Evolutionary conservation across 2,113 vertebrate species (phyloP).

Genomic region (Lepisosteus oculatus): DNA sequence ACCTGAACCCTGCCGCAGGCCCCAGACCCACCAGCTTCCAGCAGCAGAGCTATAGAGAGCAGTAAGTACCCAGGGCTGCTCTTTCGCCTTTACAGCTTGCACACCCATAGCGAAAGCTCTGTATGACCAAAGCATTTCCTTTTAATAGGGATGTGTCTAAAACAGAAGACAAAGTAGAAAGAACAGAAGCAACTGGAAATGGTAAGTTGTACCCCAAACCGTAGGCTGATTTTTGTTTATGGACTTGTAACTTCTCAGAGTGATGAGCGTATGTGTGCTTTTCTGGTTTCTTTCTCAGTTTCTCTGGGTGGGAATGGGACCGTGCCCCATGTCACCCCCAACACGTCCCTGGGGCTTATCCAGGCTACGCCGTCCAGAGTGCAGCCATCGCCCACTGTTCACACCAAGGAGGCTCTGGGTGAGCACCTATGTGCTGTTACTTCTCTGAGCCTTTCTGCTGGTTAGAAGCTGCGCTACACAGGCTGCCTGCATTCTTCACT

Average conservation of each 20-base stretch:
- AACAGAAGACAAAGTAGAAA: not conserved
- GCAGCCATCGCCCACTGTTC: conserved; percentile 87
- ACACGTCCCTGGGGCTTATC: conserved; percentile 70
- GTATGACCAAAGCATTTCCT: too few species aligned
- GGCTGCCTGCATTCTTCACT: too few species aligned
- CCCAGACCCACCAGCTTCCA: conserved; percentile 3
- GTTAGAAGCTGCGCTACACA: too few species aligned
- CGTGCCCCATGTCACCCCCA: conserved; percentile 80
- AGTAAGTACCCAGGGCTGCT: conserved; percentile 12
- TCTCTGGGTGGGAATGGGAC: conserved; percentile 58
- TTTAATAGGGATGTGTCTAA: conserved; percentile 16
- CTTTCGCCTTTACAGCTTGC: not conserved
- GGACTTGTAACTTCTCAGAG: not conserved
- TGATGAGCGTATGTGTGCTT: conserved; percentile 5
- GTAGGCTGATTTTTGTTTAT: not conserved
- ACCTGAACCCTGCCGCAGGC: not conserved
- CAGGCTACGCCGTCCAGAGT: conserved; percentile 78
- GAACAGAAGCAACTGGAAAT: conserved; percentile 33
- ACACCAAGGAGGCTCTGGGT: conserved; percentile 90
- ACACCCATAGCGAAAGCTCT: not conserved
- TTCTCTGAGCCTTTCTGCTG: not conserved
- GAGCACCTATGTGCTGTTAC: conserved; percentile 33
- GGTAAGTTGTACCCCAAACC: conserved; percentile 24
- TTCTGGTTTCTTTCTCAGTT: conserved; percentile 29
- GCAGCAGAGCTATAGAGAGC: conserved; percentile 13